phyloP scores from a whole-genome alignment of 30 jellyfish, hydroid and myxozoan genomes.

The Rhopilema esculentum region DNA sequence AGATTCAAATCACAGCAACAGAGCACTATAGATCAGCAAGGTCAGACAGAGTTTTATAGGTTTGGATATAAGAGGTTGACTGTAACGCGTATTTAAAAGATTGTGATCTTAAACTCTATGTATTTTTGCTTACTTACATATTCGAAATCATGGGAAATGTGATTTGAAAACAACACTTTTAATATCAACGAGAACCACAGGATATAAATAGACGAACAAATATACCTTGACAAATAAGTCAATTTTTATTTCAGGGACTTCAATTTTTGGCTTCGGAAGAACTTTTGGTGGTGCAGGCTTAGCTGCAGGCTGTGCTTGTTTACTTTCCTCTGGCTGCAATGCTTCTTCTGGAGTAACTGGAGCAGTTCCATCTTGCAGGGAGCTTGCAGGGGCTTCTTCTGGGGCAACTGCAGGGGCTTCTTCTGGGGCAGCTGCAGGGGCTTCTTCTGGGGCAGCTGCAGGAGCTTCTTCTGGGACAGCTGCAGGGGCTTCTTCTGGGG shows the following conservation, averaged over 20 bases:
- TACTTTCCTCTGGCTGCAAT: neutral
- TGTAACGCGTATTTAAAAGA: no score
- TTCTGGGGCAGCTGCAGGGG: conserved; percentile 11
- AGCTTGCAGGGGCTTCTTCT: neutral
- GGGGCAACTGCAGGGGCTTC: conserved; percentile 32
- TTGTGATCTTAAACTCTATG: no score
- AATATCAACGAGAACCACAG: no score
- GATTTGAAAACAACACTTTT: no score
- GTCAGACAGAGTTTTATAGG: no score
- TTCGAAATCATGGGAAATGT: no score
- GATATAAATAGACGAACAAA: no score
- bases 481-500: neutral
- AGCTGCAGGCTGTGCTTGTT: neutral
- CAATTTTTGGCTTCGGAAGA: conserved; percentile 61
- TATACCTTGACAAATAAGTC: conserved; percentile 63
- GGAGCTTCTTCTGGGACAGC: neutral
- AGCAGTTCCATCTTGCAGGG: neutral
- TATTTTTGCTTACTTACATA: no score
- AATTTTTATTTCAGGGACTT: conserved; percentile 62
- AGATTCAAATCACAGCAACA: no score
- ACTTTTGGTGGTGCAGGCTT: neutral
- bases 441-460: neutral
- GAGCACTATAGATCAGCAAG: no score
- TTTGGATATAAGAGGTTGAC: no score
- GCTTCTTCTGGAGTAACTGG: neutral